phyloP scores from a whole-genome alignment of 1,140 invertebrate genomes.

The Papilio xuthus region DNA sequence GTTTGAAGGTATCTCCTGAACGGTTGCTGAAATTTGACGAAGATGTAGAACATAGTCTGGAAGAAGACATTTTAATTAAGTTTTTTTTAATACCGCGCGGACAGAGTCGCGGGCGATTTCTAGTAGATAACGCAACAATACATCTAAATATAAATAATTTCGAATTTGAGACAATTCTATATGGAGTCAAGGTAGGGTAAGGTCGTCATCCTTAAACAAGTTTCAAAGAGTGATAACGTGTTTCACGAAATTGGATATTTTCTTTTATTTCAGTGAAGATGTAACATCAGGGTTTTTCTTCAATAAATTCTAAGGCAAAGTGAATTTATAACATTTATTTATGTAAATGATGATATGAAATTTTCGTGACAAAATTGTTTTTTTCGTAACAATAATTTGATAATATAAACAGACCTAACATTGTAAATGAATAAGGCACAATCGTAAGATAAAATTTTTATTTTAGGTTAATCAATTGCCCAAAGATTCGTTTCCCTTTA shows the following conservation, averaged over 20 bases:
- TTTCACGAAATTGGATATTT: slow-evolving; percentile 25
- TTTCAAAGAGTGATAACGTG: slow-evolving; percentile 24
- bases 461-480: neutral
- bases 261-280: slow-evolving; percentile 10
- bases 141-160: neutral
- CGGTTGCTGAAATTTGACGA: no score
- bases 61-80: no score
- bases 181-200: neutral
- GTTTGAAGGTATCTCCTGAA: no score
- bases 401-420: neutral
- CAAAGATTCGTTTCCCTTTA: neutral
- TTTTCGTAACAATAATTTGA: neutral
- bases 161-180: slow-evolving; percentile 7
- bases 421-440: no score
- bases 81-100: no score
- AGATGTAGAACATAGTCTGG: no score
- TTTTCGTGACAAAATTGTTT: neutral
- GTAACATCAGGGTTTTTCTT: slow-evolving; percentile 19
- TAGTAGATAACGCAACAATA: no score
- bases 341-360: neutral
- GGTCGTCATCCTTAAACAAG: neutral
- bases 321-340: neutral
- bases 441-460: neutral
- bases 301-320: neutral
- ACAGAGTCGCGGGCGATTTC: no score